Base-by-base conservation (phyloP, 2,797 vertebrate species). In the Onychomys leucogaster region DNA sequence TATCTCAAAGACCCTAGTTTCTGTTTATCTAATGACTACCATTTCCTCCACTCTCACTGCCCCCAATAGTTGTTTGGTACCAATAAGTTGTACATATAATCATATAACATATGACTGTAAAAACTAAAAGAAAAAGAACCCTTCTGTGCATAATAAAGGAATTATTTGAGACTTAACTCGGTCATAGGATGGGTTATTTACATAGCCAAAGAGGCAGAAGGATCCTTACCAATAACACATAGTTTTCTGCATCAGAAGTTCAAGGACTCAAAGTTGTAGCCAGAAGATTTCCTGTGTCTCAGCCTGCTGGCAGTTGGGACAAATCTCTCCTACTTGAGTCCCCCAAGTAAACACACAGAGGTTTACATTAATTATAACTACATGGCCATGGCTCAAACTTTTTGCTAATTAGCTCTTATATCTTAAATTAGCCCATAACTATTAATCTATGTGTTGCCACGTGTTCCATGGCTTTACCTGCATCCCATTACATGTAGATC, bases 161-260 rank as follows among this genome's bases (percentile, higher is more conserved):
- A 12, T 67, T 91, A 73, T 95, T 89, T 92, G 34, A 67, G 71
- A 94, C 16, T 16, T 94, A 63, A 88, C 61, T 94, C 77, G 90
- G 9, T 94, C 67, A 46, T 8, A 2, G n/a, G 55, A 90, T 77
- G 17, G 61, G 34, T 67, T 89, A 77, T 84, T 95, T 83, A 85
- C 16, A 57, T 52, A 85, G n/a, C 5, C 73, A 76, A 95, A 88
- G 17, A 19, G 6, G 32, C 25, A 93, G 90, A 96, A 96, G 4
- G 25, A 71, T 41, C 67, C 29, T 11, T 37, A 83, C 57, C 2
- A 34, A 6, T 19, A 78, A 37, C 71, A n/a, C 71, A 49, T 0
- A 84, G 43, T 82, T 89, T 93, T 93, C 81, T 80, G 83, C 12
- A 4, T 59, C 76, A 81, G 16, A 95, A 96, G 14, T 80, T 57